These are phyloP conservation scores for Hydrozoanthus tunicans DNA, from an alignment of 64 coral and sea anemone genomes.

Conservation along the genomic window DNA sequence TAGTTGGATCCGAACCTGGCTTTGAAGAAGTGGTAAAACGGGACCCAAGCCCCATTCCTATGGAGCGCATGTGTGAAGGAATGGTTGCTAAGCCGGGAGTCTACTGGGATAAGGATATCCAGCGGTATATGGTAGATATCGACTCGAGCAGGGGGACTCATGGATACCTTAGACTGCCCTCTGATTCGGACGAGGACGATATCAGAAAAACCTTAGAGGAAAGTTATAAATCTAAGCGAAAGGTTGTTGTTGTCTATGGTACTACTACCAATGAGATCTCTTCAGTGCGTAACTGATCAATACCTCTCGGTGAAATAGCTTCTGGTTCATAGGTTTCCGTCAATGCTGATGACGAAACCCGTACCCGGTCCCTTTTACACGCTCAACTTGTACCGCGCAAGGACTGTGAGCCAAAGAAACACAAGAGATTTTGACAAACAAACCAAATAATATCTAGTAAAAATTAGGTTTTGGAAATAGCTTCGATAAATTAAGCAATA, in stretches of 20 bases:
- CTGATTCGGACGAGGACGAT: constrained; percentile 23
- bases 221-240: constrained; percentile 18
- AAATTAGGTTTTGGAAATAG: too few relatives aligned
- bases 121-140: constrained; percentile 64
- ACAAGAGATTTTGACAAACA: too few relatives aligned
- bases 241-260: constrained; percentile 17
- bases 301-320: not conserved
- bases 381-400: not conserved
- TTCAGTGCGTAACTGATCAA: constrained; percentile 32
- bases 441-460: too few relatives aligned
- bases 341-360: not conserved
- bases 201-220: constrained; percentile 13
- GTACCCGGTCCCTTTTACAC: not conserved
- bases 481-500: too few relatives aligned
- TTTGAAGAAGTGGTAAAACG: constrained; percentile 41
- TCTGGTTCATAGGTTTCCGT: not conserved
- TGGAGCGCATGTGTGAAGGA: constrained; percentile 60
- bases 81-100: constrained; percentile 52
- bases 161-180: constrained; percentile 61
- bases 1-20: constrained; percentile 8
- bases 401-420: not conserved
- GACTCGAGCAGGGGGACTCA: constrained; percentile 50
- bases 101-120: constrained; percentile 69
- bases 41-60: constrained; percentile 41
- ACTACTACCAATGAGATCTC: constrained; percentile 14